These are phyloP conservation scores for Scaptomyza hsui DNA, from an alignment of 1,140 invertebrate species.

Conservation along the genomic window DNA sequence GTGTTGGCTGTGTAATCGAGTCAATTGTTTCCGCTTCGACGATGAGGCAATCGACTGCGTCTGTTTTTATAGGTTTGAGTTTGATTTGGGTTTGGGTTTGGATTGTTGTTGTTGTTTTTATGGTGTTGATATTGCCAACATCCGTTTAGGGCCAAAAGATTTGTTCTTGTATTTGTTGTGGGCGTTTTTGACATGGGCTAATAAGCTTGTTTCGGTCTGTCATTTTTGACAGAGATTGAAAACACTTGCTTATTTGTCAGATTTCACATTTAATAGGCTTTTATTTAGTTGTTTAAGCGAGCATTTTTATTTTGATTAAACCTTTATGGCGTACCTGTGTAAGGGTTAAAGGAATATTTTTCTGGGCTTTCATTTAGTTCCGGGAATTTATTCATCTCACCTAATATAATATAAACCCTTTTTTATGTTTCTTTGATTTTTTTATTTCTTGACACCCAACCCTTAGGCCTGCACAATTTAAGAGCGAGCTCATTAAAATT, in stretches of 20 bases:
- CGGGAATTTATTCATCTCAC: no score
- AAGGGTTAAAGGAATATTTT: no score
- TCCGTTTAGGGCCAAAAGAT: slow-evolving; percentile 58
- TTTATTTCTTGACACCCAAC: background rate
- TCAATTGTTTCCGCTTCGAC: slow-evolving; percentile 80
- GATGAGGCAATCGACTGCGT: slow-evolving; percentile 82
- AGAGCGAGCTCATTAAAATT: slow-evolving; percentile 57
- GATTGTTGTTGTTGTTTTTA: slow-evolving; percentile 42
- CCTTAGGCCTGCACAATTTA: slow-evolving; percentile 1
- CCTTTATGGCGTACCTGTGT: background rate
- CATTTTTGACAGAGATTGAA: slow-evolving; percentile 36
- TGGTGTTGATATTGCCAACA: slow-evolving; percentile 66
- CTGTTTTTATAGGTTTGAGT: slow-evolving; percentile 66
- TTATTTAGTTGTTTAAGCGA: background rate
- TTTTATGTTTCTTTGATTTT: background rate
- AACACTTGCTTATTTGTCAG: slow-evolving; percentile 10
- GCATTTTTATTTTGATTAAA: background rate
- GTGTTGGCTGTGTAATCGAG: slow-evolving; percentile 76
- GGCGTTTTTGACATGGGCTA: slow-evolving; percentile 74
- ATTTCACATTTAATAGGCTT: slow-evolving; percentile 17
- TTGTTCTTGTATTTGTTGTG: slow-evolving; percentile 13
- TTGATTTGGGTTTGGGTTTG: slow-evolving; percentile 29
- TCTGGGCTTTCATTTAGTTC: background rate
- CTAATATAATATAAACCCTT: no score
- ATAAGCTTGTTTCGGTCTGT: slow-evolving; percentile 61